Conservation (phyloP, 2,888 invertebrate genomes). For the Camponotus fellah region DNA sequence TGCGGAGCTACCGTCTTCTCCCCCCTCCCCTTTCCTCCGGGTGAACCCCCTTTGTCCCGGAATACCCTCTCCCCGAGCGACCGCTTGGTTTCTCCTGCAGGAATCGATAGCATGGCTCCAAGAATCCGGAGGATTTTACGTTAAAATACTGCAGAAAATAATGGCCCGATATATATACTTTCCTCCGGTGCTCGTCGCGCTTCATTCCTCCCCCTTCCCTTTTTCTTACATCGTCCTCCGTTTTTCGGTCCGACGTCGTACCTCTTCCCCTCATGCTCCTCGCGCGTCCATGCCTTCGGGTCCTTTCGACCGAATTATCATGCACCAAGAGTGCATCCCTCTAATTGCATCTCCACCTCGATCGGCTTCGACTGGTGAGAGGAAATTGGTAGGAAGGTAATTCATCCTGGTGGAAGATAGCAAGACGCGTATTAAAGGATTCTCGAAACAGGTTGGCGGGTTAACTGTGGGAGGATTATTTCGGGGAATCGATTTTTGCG, state of each 20-base stretch:
- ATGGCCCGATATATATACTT: constrained; percentile 77
- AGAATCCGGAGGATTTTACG: constrained; percentile 81
- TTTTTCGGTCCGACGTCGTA: constrained; percentile 42
- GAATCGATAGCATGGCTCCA: constrained; percentile 83
- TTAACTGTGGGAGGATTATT: constrained; percentile 45
- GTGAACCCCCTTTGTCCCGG: constrained; percentile 58
- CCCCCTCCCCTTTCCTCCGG: constrained; percentile 59
- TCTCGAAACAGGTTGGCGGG: constrained; percentile 60
- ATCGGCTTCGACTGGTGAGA: constrained; percentile 68
- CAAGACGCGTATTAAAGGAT: constrained; percentile 61
- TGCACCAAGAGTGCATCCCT: constrained; percentile 75
- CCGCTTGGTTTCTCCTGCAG: constrained; percentile 64
- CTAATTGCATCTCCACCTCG: constrained; percentile 76
- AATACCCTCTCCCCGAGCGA: constrained; percentile 59
- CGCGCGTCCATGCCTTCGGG: constrained; percentile 52
- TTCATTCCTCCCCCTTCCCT: constrained; percentile 50
- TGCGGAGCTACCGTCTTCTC: constrained; percentile 72
- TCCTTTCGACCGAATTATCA: constrained; percentile 74
- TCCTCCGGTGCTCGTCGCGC: constrained; percentile 58
- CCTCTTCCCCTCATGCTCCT: constrained; percentile 26
- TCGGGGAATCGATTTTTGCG: constrained; percentile 58
- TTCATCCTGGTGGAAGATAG: constrained; percentile 67
- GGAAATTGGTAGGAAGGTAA: constrained; percentile 73
- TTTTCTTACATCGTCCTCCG: constrained; percentile 48
- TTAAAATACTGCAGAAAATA: constrained; percentile 82